Evolutionary conservation across 1,140 invertebrate species (phyloP).

Genomic region (Sycophila sp.): DNA sequence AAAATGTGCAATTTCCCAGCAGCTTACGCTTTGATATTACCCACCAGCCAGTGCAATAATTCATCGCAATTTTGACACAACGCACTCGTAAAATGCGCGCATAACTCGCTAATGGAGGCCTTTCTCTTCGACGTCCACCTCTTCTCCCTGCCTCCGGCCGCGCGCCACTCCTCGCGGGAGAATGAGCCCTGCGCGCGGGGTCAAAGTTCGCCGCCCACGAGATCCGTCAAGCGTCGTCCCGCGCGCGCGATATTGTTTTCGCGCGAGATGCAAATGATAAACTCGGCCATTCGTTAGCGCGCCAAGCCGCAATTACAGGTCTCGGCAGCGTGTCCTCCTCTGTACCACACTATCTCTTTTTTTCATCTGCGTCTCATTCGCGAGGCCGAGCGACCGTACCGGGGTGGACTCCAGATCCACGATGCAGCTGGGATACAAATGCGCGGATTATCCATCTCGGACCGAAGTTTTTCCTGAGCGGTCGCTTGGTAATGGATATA

Average conservation of each 20-base stretch:
- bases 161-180: no score
- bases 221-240: not conserved
- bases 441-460: not conserved
- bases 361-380: not conserved
- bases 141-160: no score
- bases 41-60: no score
- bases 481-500: not conserved
- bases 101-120: no score
- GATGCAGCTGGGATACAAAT: not conserved
- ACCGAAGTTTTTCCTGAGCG: not conserved
- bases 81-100: no score
- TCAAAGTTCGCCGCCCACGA: constrained; percentile 20
- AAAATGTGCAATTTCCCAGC: no score
- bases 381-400: not conserved
- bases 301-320: constrained; percentile 3
- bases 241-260: constrained; percentile 6
- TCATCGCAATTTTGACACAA: no score
- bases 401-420: no score
- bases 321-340: not conserved
- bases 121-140: no score
- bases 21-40: no score
- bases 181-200: not conserved
- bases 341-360: no score
- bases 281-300: constrained; percentile 8
- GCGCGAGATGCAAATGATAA: constrained; percentile 24